phyloP scores from a whole-genome alignment of 2,113 vertebrate genomes.

The Cranoglanis bouderius region DNA sequence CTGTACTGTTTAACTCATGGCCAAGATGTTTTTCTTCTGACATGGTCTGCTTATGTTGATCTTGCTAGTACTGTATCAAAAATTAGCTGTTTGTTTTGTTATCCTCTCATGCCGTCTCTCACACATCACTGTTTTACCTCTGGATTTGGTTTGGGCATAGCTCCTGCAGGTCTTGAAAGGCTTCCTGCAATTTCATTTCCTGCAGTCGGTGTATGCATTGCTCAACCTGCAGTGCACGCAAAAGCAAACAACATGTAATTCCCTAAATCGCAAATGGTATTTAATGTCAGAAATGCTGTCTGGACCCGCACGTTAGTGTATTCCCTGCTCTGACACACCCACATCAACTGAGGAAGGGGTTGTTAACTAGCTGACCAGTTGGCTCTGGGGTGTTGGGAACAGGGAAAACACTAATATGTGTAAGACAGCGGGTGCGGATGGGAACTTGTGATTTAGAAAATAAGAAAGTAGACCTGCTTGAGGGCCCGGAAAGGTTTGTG shows the following conservation, averaged over 20 bases:
- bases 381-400: not conserved
- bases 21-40: not conserved
- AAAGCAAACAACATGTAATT: not conserved
- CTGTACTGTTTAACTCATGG: not conserved
- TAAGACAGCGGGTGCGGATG: no score
- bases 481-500: slow-evolving; percentile 69
- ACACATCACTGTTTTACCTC: slow-evolving; percentile 55
- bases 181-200: slow-evolving; percentile 69
- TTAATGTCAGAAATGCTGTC: not conserved
- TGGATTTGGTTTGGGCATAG: slow-evolving; percentile 67
- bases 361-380: not conserved
- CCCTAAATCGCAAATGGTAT: not conserved
- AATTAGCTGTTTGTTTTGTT: not conserved
- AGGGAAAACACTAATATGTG: not conserved
- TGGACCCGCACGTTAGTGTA: not conserved
- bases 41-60: not conserved
- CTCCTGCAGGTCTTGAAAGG: slow-evolving; percentile 64
- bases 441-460: not conserved
- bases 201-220: slow-evolving; percentile 75
- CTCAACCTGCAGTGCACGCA: slow-evolving; percentile 66
- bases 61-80: not conserved
- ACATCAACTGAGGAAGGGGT: not conserved
- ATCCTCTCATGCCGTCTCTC: not conserved
- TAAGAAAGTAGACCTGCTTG: slow-evolving; percentile 67
- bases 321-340: not conserved